Evolutionary conservation across 2,797 vertebrate genomes (phyloP), one percentile per base, ranked within the genome.

Genomic region (Neostethus bicornis): DNA sequence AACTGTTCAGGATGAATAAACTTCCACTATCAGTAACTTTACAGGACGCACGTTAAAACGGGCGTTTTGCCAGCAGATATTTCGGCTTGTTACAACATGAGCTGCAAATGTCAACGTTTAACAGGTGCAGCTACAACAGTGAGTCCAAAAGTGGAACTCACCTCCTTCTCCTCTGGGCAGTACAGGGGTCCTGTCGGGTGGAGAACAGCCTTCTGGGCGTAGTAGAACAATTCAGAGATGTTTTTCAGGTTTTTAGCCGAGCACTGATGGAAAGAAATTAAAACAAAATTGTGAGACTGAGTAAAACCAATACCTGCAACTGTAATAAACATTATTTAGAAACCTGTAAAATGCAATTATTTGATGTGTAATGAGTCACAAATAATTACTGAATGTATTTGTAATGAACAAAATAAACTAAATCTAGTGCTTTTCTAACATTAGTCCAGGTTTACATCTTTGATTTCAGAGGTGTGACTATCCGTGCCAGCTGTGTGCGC

Each of bases 171-270:
- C 77, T 99, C 96, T 6, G 96, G 96, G 75, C 96, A 97, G 87
- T 99, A 99, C 37, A 99, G 89, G 4, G 97, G 97, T 42, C 96
- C 96, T 41, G 96, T 99, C 11, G 97, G 97, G 89, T 99, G 97
- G 26, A 99, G 92, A 79, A 99, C 97, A 37, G 97, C 97, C 85
- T 99, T 99, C 89, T 99, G 97, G 42, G 97, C 97, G 8, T 99
- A 99, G 88, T 98, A 98, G 86, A 99, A 99, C 44, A 99, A 90
- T 83, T 99, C 97, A 1, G 97, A 99, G 85, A 99, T 99, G 84
- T 99, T 99, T 92, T 99, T 99, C 90, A 99, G 87, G 85, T 98
- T 99, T 93, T 99, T 99, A 52, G 96, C 97, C 78, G 97, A 99
- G 86, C 97, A 99, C 97, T 97, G 75, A 79, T 3, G n/a, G 12